Evolutionary conservation across 2,888 invertebrate species (phyloP).

Genomic region (Melieria crassipennis): DNA sequence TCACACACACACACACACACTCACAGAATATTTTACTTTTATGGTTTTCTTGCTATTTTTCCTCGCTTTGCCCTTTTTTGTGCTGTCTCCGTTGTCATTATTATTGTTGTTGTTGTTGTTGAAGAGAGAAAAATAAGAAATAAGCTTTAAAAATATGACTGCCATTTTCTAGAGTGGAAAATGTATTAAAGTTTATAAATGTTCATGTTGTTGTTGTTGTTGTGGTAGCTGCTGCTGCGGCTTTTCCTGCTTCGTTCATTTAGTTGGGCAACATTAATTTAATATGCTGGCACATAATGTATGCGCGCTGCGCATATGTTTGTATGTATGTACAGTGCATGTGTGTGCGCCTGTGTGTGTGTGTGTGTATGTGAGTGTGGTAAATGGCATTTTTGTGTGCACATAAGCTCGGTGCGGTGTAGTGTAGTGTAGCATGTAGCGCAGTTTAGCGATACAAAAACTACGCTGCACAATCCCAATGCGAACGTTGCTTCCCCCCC

Average conservation of each 20-base stretch:
- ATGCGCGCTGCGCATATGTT: background rate
- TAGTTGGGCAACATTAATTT: slow-evolving; percentile 29
- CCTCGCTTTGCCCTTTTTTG: background rate
- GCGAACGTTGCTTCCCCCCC: too few species aligned
- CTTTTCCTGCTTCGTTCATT: slow-evolving; percentile 3
- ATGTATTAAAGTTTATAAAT: slow-evolving; percentile 39
- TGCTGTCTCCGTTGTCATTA: background rate
- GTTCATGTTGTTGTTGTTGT: background rate
- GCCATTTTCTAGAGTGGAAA: slow-evolving; percentile 30
- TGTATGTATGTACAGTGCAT: slow-evolving; percentile 17
- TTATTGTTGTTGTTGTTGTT: background rate
- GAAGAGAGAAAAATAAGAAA: slow-evolving; percentile 1
- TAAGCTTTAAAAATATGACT: slow-evolving; percentile 23
- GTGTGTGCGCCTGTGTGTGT: slow-evolving; percentile 6
- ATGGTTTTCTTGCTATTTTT: background rate
- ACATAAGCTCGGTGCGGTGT: too few species aligned
- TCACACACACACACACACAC: too few species aligned
- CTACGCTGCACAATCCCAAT: too few species aligned
- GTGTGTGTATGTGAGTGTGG: slow-evolving; percentile 2
- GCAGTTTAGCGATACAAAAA: too few species aligned
- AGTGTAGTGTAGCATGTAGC: too few species aligned
- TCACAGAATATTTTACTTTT: background rate
- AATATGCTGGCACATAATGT: slow-evolving; percentile 7
- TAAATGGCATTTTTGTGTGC: background rate
- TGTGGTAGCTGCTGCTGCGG: background rate